A percentile compares a stretch with the other conserved stretches of the same genome.
Evolutionary conservation across 2,888 invertebrate genomes (phyloP).

Genomic region (Polylopha cassiicola): DNA sequence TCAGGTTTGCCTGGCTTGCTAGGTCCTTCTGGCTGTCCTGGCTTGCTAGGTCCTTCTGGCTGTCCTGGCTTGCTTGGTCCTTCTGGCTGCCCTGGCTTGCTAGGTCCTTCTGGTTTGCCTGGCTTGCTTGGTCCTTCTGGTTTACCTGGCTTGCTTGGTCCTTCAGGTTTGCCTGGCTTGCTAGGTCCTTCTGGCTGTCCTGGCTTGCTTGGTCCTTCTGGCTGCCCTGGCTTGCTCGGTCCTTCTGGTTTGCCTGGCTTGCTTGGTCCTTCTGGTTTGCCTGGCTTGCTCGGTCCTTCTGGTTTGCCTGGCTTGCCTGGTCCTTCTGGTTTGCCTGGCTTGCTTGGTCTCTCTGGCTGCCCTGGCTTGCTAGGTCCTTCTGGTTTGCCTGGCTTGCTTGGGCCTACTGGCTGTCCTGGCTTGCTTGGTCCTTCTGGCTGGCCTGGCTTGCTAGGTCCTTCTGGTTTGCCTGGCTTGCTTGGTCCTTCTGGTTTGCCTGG

Average conservation of each 20-base stretch:
- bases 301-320: background rate
- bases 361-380: background rate
- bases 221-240: background rate
- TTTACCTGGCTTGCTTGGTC: background rate
- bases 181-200: background rate
- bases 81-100: too few species aligned
- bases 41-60: background rate
- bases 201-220: background rate
- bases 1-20: background rate
- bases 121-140: background rate
- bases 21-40: background rate
- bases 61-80: too few species aligned
- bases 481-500: background rate
- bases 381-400: background rate
- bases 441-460: conserved; percentile 10
- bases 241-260: background rate
- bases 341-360: too few species aligned
- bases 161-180: background rate
- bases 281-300: background rate
- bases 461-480: conserved; percentile 1
- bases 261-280: background rate
- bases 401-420: background rate
- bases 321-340: background rate
- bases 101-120: background rate
- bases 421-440: background rate